Percentiles rank a stretch among this genome's conserved stretches.
phyloP scores from a whole-genome alignment of 2,797 vertebrate species.

The Etheostoma perlongum region DNA sequence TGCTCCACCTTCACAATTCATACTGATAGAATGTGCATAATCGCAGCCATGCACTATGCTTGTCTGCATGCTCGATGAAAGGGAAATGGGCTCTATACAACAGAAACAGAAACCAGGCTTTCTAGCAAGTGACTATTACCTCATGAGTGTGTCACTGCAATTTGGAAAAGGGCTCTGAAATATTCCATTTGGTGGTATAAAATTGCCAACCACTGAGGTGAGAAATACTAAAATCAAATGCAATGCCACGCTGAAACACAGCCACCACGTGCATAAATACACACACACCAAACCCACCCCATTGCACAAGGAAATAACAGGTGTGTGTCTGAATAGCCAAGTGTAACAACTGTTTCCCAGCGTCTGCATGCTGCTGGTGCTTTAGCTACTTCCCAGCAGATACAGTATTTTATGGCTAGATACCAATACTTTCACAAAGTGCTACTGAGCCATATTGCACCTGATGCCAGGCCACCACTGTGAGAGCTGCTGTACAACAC shows the following conservation, averaged over 20 bases:
- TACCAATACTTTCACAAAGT: conserved; percentile 72
- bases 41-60: conserved; percentile 61
- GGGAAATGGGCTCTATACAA: conserved; percentile 68
- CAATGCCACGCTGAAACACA: conserved; percentile 64
- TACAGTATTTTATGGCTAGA: conserved; percentile 66
- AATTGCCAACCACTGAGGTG: conserved; percentile 80
- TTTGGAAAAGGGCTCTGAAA: conserved; percentile 75
- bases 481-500: conserved; percentile 73
- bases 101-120: conserved; percentile 76
- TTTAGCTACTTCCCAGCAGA: conserved; percentile 65
- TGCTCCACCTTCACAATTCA: conserved; percentile 68
- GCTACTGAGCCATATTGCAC: conserved; percentile 69
- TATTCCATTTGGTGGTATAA: conserved; percentile 80
- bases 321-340: conserved; percentile 49
- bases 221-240: conserved; percentile 80
- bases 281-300: conserved; percentile 45
- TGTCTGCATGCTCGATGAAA: conserved; percentile 77
- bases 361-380: conserved; percentile 47
- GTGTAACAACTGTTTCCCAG: conserved; percentile 64
- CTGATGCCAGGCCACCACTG: conserved; percentile 75
- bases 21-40: conserved; percentile 70
- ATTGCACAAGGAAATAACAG: conserved; percentile 57
- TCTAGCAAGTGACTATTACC: conserved; percentile 75
- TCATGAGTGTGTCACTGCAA: conserved; percentile 79
- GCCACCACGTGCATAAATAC: conserved; percentile 55